Conservation (phyloP, 2,113 vertebrate genomes). For the Cervus canadensis region DNA sequence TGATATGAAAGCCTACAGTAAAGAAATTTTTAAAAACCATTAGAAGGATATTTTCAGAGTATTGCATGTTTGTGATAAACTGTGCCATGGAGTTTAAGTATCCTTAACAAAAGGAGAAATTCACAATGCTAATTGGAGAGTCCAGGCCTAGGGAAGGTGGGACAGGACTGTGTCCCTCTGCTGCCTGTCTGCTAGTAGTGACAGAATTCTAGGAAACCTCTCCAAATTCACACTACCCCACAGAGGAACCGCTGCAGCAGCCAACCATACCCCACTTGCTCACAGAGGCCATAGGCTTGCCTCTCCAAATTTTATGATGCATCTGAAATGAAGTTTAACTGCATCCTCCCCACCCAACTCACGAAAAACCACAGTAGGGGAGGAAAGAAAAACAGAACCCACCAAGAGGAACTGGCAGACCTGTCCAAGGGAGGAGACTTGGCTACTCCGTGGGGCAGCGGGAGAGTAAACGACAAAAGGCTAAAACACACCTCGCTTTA, state of each 20-base stretch:
- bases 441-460: constrained; percentile 34
- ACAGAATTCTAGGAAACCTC: neutral
- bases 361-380: neutral
- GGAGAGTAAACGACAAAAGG: constrained; percentile 64
- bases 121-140: neutral
- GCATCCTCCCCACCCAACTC: constrained; percentile 18
- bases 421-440: constrained; percentile 35
- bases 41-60: constrained; percentile 10
- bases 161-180: neutral
- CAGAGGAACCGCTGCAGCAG: neutral
- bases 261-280: neutral
- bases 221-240: neutral
- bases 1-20: neutral
- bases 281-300: neutral
- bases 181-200: neutral
- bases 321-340: constrained; percentile 63
- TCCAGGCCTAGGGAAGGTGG: neutral
- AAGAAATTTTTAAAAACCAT: neutral
- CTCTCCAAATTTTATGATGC: constrained; percentile 53
- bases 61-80: neutral
- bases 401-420: constrained; percentile 40
- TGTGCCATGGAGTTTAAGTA: neutral
- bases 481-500: constrained; percentile 74
- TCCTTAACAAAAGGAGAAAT: constrained; percentile 2
- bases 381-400: constrained; percentile 53